Base-by-base conservation (phyloP, 2,797 vertebrate species). In the Mormyrops attenuatus region DNA sequence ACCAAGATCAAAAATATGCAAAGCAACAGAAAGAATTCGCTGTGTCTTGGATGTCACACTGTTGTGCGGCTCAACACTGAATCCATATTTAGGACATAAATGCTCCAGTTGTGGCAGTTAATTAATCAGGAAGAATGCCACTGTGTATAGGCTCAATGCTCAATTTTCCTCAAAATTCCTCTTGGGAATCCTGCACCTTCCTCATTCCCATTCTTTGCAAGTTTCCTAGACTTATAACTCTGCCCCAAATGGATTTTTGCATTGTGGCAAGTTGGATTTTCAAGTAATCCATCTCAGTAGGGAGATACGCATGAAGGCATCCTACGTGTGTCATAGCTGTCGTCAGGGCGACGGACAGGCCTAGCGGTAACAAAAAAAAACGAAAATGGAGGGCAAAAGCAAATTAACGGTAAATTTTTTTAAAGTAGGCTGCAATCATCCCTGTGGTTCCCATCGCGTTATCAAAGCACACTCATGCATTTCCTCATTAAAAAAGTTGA, bases 241-340 rank as follows among this genome's bases (percentile, higher is more conserved):
- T 66, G 22, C 34, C 93, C 91, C 91, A 93, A 92, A 91, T 92
- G 85, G 84, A 90, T 85, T 85, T 88, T 92, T 93, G 92, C 91
- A 92, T 85, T 85, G 89, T 92, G 93, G 92, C 91, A 92, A 90
- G 90, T 89, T 60, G 77, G 77, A 88, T 93, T 92, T 93, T 89
- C 91, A 91, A 87, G 91, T 92, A 92, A 94, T 94, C 93, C 90
- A 88, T 94, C 94, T 93, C 66, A 88, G 60, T 63, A 22, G 20
- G 85, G 77, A 73, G 57, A 60, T 8, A 53, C 89, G 50, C 88
- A 60, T 87, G 88, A 77, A 80, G 89, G 85, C 38, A 52, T 89
- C 89, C 50, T 86, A 89, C 91, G 89, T 92, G 90, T 50, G 26
- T 89, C 86, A 57, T 82, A 89, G 90, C 89, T 92, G 89, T 88